Evolutionary conservation across 2,113 vertebrate genomes (phyloP).

Genomic region (Verasper variegatus): DNA sequence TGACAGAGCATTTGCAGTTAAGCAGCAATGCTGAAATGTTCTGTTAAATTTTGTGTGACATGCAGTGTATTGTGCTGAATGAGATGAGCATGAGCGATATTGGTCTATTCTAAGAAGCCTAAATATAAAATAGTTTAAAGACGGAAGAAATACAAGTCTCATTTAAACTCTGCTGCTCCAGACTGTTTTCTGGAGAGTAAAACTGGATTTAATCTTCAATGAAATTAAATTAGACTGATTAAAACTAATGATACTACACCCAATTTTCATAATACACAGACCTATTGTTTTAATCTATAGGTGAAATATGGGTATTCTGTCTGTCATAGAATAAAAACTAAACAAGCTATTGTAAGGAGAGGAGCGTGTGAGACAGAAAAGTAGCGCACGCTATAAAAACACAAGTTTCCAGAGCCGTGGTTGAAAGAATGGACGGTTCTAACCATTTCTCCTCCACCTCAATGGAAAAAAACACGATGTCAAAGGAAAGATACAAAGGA

Average conservation of each 20-base stretch:
- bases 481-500: not conserved
- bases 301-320: not conserved
- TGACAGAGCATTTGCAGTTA: too few species aligned
- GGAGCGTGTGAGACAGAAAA: not conserved
- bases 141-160: not conserved
- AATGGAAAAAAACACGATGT: not conserved
- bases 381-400: not conserved
- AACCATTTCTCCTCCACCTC: not conserved
- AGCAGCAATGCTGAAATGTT: too few species aligned
- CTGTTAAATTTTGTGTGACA: not conserved
- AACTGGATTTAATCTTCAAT: too few species aligned
- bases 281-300: not conserved
- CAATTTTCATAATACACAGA: not conserved
- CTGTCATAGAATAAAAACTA: too few species aligned
- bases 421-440: not conserved
- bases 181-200: too few species aligned
- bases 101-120: not conserved
- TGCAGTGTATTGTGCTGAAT: not conserved
- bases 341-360: not conserved
- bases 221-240: too few species aligned
- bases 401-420: not conserved
- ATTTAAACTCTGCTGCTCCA: too few species aligned
- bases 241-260: too few species aligned
- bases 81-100: not conserved
- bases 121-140: conserved; percentile 3